Evolutionary conservation across 2,797 vertebrate species (phyloP).

Genomic region (Catharus ustulatus): DNA sequence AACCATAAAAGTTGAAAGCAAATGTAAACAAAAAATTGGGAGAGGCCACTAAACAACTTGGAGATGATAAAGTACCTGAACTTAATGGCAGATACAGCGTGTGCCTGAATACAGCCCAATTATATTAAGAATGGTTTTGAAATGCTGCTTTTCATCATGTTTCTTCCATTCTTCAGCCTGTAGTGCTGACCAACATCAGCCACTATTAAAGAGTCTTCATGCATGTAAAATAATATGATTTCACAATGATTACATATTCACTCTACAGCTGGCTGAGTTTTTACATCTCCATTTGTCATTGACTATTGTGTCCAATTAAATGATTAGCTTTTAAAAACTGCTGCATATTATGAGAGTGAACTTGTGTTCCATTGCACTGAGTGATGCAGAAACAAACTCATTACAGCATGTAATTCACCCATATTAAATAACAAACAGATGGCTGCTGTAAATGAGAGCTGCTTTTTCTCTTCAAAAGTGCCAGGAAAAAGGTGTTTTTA

Average conservation of each 20-base stretch:
- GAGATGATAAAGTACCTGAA: constrained; percentile 47
- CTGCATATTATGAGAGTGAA: constrained; percentile 97
- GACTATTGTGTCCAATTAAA: constrained; percentile 99
- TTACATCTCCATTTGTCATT: constrained; percentile 99
- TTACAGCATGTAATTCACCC: constrained; percentile 99
- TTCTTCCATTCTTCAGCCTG: constrained; percentile 71
- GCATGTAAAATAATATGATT: constrained; percentile 99
- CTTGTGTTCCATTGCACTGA: constrained; percentile 98
- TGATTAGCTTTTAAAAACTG: constrained; percentile 99
- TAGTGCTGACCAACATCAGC: constrained; percentile 89
- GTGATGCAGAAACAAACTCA: constrained; percentile 99
- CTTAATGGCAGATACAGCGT: constrained; percentile 60
- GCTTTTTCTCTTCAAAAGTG: constrained; percentile 98
- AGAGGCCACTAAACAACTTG: constrained; percentile 38
- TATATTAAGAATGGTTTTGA: constrained; percentile 65
- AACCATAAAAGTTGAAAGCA: constrained; percentile 48
- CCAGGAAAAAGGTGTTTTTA: constrained; percentile 94
- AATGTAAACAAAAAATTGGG: constrained; percentile 55
- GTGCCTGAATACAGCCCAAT: constrained; percentile 50
- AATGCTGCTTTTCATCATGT: constrained; percentile 71
- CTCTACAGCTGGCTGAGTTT: constrained; percentile 99
- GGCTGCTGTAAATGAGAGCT: constrained; percentile 96
- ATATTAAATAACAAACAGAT: constrained; percentile 99
- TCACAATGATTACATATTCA: constrained; percentile 99
- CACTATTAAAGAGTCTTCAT: constrained; percentile 99